Conservation (phyloP, 2,888 invertebrate species). For the Stramonita haemastoma region DNA sequence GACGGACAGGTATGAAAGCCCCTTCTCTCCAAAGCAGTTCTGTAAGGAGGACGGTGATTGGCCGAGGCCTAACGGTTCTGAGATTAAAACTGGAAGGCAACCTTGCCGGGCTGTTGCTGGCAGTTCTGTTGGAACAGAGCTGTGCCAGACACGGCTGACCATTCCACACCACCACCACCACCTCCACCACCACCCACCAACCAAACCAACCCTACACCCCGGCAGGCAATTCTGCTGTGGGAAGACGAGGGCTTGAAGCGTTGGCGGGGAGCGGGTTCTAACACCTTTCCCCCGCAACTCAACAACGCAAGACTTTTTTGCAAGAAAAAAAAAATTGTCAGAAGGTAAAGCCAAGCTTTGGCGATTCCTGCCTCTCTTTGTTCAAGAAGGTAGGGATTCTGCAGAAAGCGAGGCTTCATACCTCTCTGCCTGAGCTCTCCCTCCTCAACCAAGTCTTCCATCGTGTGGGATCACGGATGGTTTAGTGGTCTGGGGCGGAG, state of each 20-base stretch:
- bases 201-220: too few species aligned
- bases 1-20: not conserved
- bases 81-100: conserved; percentile 28
- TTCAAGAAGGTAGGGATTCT: not conserved
- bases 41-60: not conserved
- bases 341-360: not conserved
- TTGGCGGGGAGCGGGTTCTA: not conserved
- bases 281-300: not conserved
- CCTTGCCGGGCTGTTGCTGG: not conserved
- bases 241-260: not conserved
- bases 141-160: conserved; percentile 30
- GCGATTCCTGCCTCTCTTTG: not conserved
- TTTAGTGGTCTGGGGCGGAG: conserved; percentile 32
- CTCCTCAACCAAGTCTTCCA: conserved; percentile 22
- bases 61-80: not conserved
- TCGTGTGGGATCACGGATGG: conserved; percentile 20
- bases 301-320: not conserved
- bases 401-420: not conserved
- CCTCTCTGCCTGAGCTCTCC: not conserved
- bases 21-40: not conserved
- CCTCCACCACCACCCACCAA: not conserved
- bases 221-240: not conserved
- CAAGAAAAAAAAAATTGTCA: not conserved
- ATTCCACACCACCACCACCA: conserved; percentile 1
- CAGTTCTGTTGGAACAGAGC: conserved; percentile 31